A percentile compares a stretch with the other conserved stretches of the same genome.
Conservation (phyloP, 2,797 vertebrate species). For the Falco biarmicus region DNA sequence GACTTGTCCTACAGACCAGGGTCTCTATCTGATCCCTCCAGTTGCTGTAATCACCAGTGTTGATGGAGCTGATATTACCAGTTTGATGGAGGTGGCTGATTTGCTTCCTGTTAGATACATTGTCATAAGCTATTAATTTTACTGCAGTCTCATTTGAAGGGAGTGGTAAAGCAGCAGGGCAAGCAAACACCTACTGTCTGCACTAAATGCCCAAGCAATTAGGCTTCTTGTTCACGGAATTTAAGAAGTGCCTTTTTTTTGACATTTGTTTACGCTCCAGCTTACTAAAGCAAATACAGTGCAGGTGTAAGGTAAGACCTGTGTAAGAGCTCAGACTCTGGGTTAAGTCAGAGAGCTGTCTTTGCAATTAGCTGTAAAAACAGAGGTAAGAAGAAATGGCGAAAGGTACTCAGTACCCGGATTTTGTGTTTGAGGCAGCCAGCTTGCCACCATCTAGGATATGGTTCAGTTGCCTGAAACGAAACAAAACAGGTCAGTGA, state of each 20-base stretch:
- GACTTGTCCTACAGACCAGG: neutral
- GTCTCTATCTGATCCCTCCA: neutral
- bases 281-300: neutral
- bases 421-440: neutral
- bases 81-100: neutral
- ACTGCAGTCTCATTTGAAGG: slow-evolving; percentile 72
- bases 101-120: slow-evolving; percentile 62
- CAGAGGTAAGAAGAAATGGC: neutral
- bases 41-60: neutral
- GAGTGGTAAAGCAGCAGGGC: slow-evolving; percentile 24
- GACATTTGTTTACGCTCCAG: neutral
- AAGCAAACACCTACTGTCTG: neutral
- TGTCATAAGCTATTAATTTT: slow-evolving; percentile 78
- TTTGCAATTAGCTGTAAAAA: neutral
- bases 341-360: neutral
- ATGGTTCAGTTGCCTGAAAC: neutral
- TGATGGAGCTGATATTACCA: neutral
- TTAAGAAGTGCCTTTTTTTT: neutral
- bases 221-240: neutral
- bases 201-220: neutral
- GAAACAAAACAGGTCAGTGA: neutral
- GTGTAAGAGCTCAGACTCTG: neutral
- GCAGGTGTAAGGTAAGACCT: neutral
- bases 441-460: neutral
- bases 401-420: neutral